Conservation (phyloP, 1,140 invertebrate genomes). For the Drosophila oshimai region DNA sequence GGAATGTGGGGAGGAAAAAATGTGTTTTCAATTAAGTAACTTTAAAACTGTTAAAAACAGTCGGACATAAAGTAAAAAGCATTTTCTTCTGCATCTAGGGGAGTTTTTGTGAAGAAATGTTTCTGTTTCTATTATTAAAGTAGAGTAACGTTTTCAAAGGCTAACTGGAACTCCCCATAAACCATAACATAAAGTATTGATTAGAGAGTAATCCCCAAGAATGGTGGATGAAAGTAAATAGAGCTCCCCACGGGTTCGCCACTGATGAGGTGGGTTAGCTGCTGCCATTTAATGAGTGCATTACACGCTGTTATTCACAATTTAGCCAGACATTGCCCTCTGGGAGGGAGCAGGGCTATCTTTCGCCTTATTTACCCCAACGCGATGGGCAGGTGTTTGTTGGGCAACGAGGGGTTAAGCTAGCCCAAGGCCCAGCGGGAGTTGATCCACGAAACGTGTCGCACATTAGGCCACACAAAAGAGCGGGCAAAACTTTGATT, state of each 20-base stretch:
- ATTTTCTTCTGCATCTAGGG: no score
- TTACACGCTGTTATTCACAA: constrained; percentile 75
- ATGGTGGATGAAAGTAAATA: constrained; percentile 84
- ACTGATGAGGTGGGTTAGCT: constrained; percentile 11
- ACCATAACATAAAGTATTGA: neutral
- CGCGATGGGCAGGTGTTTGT: constrained; percentile 1
- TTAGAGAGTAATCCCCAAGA: neutral
- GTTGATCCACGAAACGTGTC: constrained; percentile 19
- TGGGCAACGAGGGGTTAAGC: neutral
- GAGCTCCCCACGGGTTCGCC: neutral
- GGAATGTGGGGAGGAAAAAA: neutral
- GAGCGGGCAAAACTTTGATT: constrained; percentile 29
- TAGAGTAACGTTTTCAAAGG: neutral
- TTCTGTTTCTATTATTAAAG: neutral
- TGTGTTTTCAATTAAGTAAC: constrained; percentile 86
- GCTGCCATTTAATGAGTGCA: constrained; percentile 67
- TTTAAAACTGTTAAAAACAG: no score
- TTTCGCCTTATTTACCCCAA: constrained; percentile 26
- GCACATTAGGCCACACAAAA: constrained; percentile 29
- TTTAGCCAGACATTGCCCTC: constrained; percentile 56
- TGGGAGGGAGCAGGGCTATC: neutral
- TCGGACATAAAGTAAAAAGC: no score
- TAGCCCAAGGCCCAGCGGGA: constrained; percentile 7
- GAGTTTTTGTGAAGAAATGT: no score
- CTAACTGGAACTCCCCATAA: neutral